phyloP scores from a whole-genome alignment of 2,797 vertebrate genomes.

The Somateria mollissima region DNA sequence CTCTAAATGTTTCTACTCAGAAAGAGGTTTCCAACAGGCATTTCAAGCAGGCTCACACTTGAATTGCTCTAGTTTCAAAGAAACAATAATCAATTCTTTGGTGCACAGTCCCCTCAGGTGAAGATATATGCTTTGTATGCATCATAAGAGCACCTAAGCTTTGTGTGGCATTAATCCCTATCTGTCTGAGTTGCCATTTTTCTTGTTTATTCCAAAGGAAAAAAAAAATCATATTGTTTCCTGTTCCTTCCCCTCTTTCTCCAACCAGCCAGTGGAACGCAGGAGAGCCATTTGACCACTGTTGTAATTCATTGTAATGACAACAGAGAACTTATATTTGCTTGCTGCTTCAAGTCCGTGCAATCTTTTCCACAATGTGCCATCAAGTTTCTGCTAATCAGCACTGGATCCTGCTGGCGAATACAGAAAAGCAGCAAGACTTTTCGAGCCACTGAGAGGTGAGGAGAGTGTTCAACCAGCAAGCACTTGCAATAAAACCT shows the following conservation, averaged over 20 bases:
- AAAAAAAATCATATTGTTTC: background rate
- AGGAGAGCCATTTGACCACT: background rate
- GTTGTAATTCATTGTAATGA: background rate
- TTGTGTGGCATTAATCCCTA: background rate
- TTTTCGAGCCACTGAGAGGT: background rate
- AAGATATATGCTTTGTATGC: background rate
- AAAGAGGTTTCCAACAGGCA: slow-evolving; percentile 32
- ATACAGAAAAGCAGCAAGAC: background rate
- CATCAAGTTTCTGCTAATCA: background rate
- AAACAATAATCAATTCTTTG: slow-evolving; percentile 32
- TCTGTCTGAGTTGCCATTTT: background rate
- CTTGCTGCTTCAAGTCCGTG: background rate
- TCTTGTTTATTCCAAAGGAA: background rate
- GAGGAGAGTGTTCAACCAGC: background rate
- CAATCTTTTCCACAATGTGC: background rate
- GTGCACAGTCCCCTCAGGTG: background rate
- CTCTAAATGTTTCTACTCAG: background rate
- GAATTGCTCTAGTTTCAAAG: slow-evolving; percentile 46
- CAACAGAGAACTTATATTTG: background rate
- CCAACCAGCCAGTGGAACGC: background rate
- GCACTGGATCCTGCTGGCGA: background rate
- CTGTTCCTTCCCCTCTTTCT: background rate
- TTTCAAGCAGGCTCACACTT: slow-evolving; percentile 52
- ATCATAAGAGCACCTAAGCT: background rate
- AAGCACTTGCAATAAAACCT: background rate